Percentiles rank a stretch among this genome's conserved stretches.
These are phyloP conservation scores for Engystomops pustulosus DNA, from an alignment of 2,113 vertebrate species.

Conservation along the genomic window DNA sequence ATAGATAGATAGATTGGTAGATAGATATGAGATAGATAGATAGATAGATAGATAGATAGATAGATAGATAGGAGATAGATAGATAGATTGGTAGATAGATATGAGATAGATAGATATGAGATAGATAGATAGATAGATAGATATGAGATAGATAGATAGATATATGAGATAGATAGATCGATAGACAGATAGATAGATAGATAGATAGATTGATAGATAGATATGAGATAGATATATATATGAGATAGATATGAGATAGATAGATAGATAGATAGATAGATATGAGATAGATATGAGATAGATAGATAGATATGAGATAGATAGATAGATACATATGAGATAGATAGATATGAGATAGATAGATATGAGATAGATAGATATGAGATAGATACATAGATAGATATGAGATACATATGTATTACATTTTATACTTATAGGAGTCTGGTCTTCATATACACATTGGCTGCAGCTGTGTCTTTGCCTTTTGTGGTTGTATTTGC, in stretches of 20 bases:
- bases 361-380: conserved; percentile 9
- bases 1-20: background rate
- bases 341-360: background rate
- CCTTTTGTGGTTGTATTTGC: background rate
- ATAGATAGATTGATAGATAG: background rate
- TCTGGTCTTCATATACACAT: background rate
- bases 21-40: background rate
- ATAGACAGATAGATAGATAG: conserved; percentile 4
- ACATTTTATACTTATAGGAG: background rate
- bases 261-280: background rate
- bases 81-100: no score
- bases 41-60: background rate
- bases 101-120: background rate
- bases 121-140: conserved; percentile 4
- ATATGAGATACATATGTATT: background rate
- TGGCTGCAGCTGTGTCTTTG: background rate
- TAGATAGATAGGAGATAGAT: background rate
- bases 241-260: background rate
- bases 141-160: background rate
- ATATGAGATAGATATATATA: background rate
- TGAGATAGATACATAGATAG: background rate
- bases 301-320: background rate
- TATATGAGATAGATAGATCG: background rate
- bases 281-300: background rate
- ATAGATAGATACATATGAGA: no score